Conservation (phyloP, 2,113 vertebrate species). For the Psettodes erumei region DNA sequence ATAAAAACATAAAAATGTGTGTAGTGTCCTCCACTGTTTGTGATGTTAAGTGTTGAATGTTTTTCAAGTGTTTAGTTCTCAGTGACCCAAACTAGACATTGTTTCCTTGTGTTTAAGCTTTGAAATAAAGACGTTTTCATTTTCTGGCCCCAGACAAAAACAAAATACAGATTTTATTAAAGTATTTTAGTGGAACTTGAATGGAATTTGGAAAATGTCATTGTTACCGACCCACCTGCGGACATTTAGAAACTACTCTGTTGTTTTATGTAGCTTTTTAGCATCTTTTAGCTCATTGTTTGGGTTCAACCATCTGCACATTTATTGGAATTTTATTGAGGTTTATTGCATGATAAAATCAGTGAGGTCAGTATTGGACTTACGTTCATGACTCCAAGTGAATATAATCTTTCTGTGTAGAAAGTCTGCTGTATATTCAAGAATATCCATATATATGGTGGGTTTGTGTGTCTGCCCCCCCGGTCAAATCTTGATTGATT, state of each 20-base stretch:
- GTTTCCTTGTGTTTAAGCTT: not conserved
- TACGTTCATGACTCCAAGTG: not conserved
- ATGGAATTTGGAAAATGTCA: too few relatives aligned
- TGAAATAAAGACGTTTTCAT: not conserved
- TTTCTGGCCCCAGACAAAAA: not conserved
- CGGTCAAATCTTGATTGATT: not conserved
- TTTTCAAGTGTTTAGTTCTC: not conserved
- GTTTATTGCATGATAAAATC: too few relatives aligned
- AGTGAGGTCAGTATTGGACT: not conserved
- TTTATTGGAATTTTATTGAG: too few relatives aligned
- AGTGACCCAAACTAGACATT: not conserved
- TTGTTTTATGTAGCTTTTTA: not conserved
- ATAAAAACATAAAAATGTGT: not conserved
- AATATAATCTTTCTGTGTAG: not conserved
- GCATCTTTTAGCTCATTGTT: not conserved
- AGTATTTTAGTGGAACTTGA: too few relatives aligned
- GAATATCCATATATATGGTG: not conserved
- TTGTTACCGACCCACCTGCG: not conserved
- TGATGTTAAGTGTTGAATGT: not conserved
- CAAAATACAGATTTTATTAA: not conserved
- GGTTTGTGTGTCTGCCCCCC: slow-evolving; percentile 1
- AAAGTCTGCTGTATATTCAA: not conserved
- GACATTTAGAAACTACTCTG: not conserved
- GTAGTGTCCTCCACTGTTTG: not conserved
- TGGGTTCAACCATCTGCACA: not conserved